Percentiles rank a stretch among this genome's conserved stretches.
Evolutionary conservation across 2,797 vertebrate genomes (phyloP).

Genomic region (Sylvia borin): DNA sequence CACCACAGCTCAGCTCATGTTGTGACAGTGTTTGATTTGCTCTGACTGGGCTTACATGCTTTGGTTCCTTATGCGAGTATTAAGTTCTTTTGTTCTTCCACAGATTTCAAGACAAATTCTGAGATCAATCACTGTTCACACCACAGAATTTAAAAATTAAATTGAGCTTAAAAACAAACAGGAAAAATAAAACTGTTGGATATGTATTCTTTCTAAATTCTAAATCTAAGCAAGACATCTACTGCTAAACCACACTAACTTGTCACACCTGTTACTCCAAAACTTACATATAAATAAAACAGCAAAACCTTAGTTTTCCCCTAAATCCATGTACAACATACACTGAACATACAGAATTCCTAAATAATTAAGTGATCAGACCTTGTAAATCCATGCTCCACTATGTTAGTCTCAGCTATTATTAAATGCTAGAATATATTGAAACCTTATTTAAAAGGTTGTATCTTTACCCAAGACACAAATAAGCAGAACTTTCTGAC

Average conservation of each 20-base stretch:
- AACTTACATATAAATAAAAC: not conserved
- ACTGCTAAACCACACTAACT: not conserved
- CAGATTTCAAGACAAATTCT: not conserved
- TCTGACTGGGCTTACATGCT: not conserved
- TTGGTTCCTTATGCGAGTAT: not conserved
- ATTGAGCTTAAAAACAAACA: not conserved
- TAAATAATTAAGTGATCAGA: not conserved
- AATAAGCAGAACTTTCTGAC: not conserved
- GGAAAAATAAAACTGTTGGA: not conserved
- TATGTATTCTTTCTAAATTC: not conserved
- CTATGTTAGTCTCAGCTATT: not conserved
- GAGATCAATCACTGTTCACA: not conserved
- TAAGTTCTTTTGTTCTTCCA: not conserved
- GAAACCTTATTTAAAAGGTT: not conserved
- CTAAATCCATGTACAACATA: rapidly evolving
- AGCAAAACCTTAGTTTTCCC: not conserved
- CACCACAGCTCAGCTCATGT: rapidly evolving
- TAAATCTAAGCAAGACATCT: not conserved
- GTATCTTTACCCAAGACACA: not conserved
- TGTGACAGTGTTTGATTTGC: not conserved
- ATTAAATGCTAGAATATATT: not conserved
- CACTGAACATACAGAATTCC: not conserved
- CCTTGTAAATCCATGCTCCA: not conserved
- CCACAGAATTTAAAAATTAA: not conserved
- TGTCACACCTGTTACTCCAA: not conserved